A percentile compares a stretch with the other conserved stretches of the same genome.
phyloP scores from a whole-genome alignment of 2,888 invertebrate genomes.

The Seira ritae region DNA sequence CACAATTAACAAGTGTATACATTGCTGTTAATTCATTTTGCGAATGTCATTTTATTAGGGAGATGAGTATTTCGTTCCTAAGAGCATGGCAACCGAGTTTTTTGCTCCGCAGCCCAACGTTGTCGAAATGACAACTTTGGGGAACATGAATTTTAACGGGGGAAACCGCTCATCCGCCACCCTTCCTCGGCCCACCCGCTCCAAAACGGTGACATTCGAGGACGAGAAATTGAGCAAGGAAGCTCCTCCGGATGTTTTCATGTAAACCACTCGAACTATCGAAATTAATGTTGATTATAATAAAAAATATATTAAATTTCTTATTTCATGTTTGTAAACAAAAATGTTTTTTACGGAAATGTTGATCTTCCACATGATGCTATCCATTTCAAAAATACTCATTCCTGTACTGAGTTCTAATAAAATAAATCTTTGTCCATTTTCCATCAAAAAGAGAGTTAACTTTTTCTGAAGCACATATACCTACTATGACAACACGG shows the following conservation, averaged over 20 bases:
- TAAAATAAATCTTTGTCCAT: too few species aligned
- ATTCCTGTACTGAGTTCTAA: too few species aligned
- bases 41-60: constrained; percentile 57
- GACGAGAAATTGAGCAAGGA: constrained; percentile 73
- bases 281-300: too few species aligned
- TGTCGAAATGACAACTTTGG: constrained; percentile 72
- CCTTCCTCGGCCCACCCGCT: constrained; percentile 70
- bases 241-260: constrained; percentile 72
- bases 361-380: too few species aligned
- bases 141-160: constrained; percentile 65
- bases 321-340: too few species aligned
- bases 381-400: too few species aligned
- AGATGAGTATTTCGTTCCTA: constrained; percentile 73
- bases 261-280: constrained; percentile 49
- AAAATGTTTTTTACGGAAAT: too few species aligned
- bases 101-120: constrained; percentile 72
- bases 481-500: too few species aligned
- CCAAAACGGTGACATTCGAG: constrained; percentile 73
- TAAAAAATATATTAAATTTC: too few species aligned
- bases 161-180: constrained; percentile 71
- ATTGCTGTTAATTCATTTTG: constrained; percentile 15
- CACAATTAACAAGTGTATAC: not conserved
- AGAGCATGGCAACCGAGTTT: constrained; percentile 73
- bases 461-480: too few species aligned
- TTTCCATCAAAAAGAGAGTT: too few species aligned